phyloP scores from a whole-genome alignment of 2,113 vertebrate species.

The Furnarius figulus region DNA sequence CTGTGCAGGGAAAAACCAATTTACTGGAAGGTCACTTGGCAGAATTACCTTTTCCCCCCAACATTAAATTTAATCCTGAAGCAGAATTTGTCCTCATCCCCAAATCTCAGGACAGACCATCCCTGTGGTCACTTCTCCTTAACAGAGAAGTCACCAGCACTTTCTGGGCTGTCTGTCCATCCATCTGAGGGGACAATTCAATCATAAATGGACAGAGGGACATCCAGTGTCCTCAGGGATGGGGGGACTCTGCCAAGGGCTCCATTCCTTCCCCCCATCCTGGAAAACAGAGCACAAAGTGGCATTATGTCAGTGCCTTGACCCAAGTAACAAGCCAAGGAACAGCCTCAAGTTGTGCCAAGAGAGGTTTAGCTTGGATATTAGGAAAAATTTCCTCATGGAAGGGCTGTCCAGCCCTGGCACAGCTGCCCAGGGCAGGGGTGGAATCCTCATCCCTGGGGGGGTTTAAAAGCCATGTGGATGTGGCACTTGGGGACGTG shows the following conservation, averaged over 20 bases:
- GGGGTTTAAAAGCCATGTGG: not conserved
- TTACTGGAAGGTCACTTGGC: not conserved
- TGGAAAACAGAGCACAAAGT: not conserved
- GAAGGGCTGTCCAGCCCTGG: not conserved
- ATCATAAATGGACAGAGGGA: not conserved
- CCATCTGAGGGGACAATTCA: not conserved
- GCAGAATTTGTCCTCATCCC: not conserved
- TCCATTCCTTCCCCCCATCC: not conserved
- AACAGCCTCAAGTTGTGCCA: not conserved
- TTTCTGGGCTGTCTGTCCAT: not conserved
- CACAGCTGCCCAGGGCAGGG: not conserved
- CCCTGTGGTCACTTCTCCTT: not conserved
- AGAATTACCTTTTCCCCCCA: not conserved
- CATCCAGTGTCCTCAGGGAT: accelerated
- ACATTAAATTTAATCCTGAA: not conserved
- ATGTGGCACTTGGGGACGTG: not conserved
- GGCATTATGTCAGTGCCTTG: not conserved
- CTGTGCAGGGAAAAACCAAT: not conserved
- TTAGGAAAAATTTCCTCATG: not conserved
- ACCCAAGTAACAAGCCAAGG: not conserved
- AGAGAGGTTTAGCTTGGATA: not conserved
- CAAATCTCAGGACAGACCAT: not conserved
- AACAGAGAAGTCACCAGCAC: accelerated
- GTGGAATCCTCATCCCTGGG: not conserved
- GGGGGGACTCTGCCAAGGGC: not conserved